These are phyloP conservation scores for Oophaga sylvatica DNA, from an alignment of 2,797 vertebrate species.

Conservation along the genomic window DNA sequence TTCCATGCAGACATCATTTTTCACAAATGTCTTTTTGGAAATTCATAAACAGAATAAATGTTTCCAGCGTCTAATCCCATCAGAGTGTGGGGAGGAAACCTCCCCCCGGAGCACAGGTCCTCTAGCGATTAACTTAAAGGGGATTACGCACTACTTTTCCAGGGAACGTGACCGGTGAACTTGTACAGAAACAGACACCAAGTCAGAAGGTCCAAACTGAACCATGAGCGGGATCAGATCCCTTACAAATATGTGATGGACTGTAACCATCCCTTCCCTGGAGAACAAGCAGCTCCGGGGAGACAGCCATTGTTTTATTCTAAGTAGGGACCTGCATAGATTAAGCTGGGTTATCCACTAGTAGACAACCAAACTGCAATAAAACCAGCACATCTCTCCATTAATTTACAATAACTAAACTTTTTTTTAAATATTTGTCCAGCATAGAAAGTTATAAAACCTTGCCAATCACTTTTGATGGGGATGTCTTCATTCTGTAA, in stretches of 20 bases:
- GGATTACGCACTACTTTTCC: conserved; percentile 36
- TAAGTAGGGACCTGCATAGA: no score
- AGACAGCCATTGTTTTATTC: no score
- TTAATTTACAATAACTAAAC: no score
- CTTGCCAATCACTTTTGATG: no score
- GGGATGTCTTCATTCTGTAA: no score
- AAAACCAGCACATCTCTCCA: no score
- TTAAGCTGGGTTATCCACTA: no score
- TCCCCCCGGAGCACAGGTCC: conserved; percentile 21
- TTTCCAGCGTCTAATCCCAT: conserved; percentile 46
- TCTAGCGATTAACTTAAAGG: conserved; percentile 37
- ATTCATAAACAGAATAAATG: conserved; percentile 12
- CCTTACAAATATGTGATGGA: background rate
- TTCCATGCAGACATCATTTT: conserved; percentile 17
- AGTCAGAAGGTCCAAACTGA: background rate
- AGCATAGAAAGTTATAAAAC: no score
- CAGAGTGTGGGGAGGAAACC: conserved; percentile 22
- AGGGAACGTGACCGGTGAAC: conserved; percentile 23
- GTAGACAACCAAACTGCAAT: no score
- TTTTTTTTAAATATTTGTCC: no score
- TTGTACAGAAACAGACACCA: background rate
- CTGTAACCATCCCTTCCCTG: background rate
- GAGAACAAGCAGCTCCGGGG: no score
- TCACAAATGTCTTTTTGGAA: conserved; percentile 22
- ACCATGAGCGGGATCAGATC: background rate